Evolutionary conservation across 2,888 invertebrate genomes (phyloP).

Genomic region (Diarsia rubi): DNA sequence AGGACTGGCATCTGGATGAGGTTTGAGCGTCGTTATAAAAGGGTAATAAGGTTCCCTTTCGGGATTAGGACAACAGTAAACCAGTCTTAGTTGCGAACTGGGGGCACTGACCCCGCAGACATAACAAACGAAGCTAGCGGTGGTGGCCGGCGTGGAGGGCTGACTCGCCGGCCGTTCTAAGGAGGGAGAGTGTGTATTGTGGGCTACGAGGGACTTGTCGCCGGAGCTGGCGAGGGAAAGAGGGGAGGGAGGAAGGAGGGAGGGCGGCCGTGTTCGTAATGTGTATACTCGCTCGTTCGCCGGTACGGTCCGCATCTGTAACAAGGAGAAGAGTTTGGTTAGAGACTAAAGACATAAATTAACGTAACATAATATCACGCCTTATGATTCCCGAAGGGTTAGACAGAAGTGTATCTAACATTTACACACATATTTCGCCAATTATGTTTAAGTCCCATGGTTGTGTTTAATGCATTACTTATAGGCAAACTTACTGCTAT

Average conservation of each 20-base stretch:
- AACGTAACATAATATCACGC: not conserved
- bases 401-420: not conserved
- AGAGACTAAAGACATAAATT: not conserved
- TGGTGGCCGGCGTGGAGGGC: conserved; percentile 72
- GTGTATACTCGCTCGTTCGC: conserved; percentile 95
- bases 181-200: conserved; percentile 81
- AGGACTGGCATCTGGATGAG: conserved; percentile 96
- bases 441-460: not conserved
- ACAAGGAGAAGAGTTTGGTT: conserved; percentile 46
- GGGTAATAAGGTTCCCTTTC: conserved; percentile 97
- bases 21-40: conserved; percentile 95
- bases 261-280: conserved; percentile 94
- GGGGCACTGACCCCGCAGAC: conserved; percentile 96
- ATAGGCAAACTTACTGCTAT: not conserved
- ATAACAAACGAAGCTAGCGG: conserved; percentile 95
- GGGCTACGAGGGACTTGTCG: conserved; percentile 82
- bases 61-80: conserved; percentile 96
- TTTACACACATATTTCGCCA: too few species aligned
- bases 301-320: conserved; percentile 93
- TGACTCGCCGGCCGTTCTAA: conserved; percentile 78
- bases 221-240: conserved; percentile 86
- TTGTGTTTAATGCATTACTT: too few species aligned
- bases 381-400: too few species aligned
- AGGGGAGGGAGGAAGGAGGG: conserved; percentile 88
- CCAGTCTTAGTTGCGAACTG: conserved; percentile 94